Percentiles rank a stretch among this genome's conserved stretches.
phyloP scores from a whole-genome alignment of 2,797 vertebrate species.

The Taenioides sp. region DNA sequence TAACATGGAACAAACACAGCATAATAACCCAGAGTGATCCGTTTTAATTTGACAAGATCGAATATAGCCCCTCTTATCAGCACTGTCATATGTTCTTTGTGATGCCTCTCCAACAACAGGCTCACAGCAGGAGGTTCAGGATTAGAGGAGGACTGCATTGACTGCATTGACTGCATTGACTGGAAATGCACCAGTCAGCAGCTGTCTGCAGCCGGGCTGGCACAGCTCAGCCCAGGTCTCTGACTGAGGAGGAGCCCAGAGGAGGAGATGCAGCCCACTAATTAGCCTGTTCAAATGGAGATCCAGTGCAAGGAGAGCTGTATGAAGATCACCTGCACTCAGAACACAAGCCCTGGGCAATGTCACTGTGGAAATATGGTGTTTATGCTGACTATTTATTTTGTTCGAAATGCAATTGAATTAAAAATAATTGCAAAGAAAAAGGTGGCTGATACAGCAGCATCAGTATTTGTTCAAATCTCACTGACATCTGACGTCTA shows the following conservation, averaged over 20 bases:
- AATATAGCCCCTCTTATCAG: constrained; percentile 62
- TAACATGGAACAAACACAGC: constrained; percentile 49
- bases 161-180: constrained; percentile 52
- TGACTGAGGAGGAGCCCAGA: constrained; percentile 40
- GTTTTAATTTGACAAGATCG: constrained; percentile 59
- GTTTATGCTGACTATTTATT: neutral
- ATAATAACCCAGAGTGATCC: constrained; percentile 60
- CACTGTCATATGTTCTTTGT: constrained; percentile 65
- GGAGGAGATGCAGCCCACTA: constrained; percentile 50
- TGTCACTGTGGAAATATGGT: constrained; percentile 48
- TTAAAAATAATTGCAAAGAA: too few relatives aligned
- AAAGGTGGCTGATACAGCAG: too few relatives aligned
- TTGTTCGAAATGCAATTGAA: too few relatives aligned
- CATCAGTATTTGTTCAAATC: too few relatives aligned
- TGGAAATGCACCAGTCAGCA: constrained; percentile 42
- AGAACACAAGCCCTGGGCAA: constrained; percentile 67
- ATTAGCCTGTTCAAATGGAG: constrained; percentile 76
- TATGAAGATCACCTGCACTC: constrained; percentile 68
- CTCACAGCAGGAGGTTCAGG: constrained; percentile 57
- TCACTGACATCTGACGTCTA: too few relatives aligned
- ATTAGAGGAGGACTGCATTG: constrained; percentile 67
- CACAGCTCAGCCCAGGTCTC: constrained; percentile 45
- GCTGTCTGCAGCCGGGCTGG: constrained; percentile 53
- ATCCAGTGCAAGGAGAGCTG: constrained; percentile 69
- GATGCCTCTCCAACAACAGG: constrained; percentile 64